Evolutionary conservation across 2,797 vertebrate species (phyloP), one percentile per base, ranked within the genome.

Genomic region (Sciurus carolinensis): DNA sequence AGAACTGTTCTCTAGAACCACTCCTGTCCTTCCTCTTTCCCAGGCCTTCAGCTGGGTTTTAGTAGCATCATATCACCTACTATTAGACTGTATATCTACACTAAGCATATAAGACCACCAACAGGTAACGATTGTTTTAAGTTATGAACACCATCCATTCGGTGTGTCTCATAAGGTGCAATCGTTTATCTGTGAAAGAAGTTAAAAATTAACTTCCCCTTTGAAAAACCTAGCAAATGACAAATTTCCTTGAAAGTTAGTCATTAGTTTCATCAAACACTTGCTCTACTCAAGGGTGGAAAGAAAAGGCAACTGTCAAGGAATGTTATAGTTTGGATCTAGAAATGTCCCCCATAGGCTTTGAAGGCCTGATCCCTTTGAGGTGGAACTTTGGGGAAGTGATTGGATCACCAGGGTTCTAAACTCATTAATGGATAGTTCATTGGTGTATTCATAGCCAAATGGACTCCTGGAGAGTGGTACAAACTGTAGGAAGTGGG

Each of bases 1-100:
- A 88, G 42, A 81, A 47, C 90, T 95, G 97, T 93, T 80, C 91
- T 80, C 47, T 79, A 96, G 84, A 59, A 36, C 86, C 94, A 94
- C 62, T 92, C 80, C 93, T 94, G 80, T 42, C 0, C 0, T 8
- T 33, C 1, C 76, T 50, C 57, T 30, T 44, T 20, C 3, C 62
- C 59, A 80, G 95, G 26, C 64, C 83, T 71, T 92, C 82, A 62
- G 83, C 76, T 36, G 44, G 3, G 2, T 75, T 80, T 90, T 7
- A 80, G 69, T n/a, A 93, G 75, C 83, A 81, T 11, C 6, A 39
- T 1, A 2, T 26, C 26, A 14, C 0, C 30, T 7, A 59, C 84
- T 67, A 71, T 72, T 39, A 91, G 52, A 0, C 57, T 22, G 26
- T 33, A 93, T 91, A 82, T 3, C 0, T 88, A 84, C 89, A 69